phyloP scores from a whole-genome alignment of 2,113 vertebrate species.

The Cyprinodon variegatus region DNA sequence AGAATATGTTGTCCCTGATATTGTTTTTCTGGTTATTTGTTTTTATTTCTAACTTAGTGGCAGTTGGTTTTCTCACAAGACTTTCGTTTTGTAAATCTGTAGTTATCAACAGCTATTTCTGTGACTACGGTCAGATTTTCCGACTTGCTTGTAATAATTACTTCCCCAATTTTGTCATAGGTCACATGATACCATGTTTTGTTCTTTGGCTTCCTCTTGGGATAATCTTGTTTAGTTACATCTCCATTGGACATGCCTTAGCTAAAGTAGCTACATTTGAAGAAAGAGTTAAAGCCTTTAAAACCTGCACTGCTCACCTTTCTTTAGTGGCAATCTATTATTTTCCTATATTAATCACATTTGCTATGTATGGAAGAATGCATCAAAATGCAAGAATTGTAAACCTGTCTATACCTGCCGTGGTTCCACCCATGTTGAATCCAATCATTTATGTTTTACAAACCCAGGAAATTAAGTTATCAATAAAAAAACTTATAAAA shows the following conservation, averaged over 20 bases:
- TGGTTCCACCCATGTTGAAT: constrained; percentile 45
- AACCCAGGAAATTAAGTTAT: constrained; percentile 43
- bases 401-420: constrained; percentile 59
- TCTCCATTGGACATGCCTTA: constrained; percentile 20
- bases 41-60: neutral
- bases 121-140: neutral
- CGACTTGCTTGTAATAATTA: neutral
- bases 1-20: constrained; percentile 4
- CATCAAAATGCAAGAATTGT: constrained; percentile 66
- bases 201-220: neutral
- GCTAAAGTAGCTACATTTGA: constrained; percentile 41
- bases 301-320: constrained; percentile 57
- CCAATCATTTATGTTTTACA: constrained; percentile 52
- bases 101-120: neutral
- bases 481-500: constrained; percentile 35
- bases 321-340: constrained; percentile 61
- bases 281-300: constrained; percentile 46
- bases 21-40: constrained; percentile 5
- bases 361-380: constrained; percentile 20
- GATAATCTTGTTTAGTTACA: neutral
- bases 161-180: neutral
- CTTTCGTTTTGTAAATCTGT: constrained; percentile 1
- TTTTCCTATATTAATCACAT: constrained; percentile 51
- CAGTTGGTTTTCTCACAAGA: constrained; percentile 48
- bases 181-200: neutral